phyloP scores from a whole-genome alignment of 2,888 invertebrate species.

The Beris morrisii region DNA sequence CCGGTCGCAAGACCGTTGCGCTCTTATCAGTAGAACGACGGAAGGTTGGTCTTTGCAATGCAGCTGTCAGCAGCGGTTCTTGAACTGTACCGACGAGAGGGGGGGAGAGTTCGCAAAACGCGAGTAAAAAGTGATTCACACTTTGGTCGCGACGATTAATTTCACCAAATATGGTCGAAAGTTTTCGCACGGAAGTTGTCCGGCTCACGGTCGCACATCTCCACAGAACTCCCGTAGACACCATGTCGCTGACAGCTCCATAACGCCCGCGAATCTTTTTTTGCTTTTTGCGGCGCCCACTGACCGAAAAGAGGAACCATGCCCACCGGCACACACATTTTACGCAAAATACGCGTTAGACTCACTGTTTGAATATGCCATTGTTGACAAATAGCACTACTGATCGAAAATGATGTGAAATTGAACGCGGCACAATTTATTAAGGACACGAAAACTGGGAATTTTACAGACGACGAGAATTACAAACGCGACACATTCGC shows the following conservation, averaged over 20 bases:
- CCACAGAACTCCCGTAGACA: too few relatives aligned
- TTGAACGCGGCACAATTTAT: slow-evolving; percentile 7
- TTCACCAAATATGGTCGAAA: slow-evolving; percentile 23
- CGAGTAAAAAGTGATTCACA: slow-evolving; percentile 24
- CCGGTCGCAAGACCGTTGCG: not conserved
- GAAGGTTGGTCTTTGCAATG: not conserved
- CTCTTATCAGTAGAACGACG: too few relatives aligned
- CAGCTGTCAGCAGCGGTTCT: slow-evolving; percentile 24
- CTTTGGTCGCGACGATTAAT: not conserved
- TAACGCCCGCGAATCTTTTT: not conserved
- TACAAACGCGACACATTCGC: slow-evolving; percentile 10
- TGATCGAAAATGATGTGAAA: not conserved
- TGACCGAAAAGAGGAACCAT: not conserved
- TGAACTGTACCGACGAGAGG: not conserved
- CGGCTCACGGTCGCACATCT: too few relatives aligned
- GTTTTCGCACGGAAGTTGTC: too few relatives aligned
- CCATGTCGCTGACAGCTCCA: too few relatives aligned
- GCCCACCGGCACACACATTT: slow-evolving; percentile 31
- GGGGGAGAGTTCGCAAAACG: not conserved
- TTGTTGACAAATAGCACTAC: slow-evolving; percentile 10
- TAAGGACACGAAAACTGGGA: not conserved
- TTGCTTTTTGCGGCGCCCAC: not conserved
- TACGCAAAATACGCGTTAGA: slow-evolving; percentile 14
- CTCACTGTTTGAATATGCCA: slow-evolving; percentile 37
- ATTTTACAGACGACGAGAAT: slow-evolving; percentile 12